Percentiles rank a stretch among this genome's conserved stretches.
Evolutionary conservation across 2,888 invertebrate genomes (phyloP).

Genomic region (Meiosimyza decipiens): DNA sequence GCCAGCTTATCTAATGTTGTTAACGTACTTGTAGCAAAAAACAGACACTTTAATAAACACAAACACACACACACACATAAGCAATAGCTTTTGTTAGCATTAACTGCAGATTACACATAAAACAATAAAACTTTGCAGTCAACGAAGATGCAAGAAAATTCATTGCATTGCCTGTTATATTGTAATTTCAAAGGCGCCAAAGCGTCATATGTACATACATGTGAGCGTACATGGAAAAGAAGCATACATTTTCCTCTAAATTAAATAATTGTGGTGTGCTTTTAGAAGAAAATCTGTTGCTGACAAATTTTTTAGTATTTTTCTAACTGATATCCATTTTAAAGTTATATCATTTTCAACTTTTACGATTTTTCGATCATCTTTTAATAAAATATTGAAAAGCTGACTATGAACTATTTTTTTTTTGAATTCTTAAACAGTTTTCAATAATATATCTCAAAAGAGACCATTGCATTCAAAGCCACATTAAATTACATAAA

Average conservation of each 20-base stretch:
- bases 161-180: conserved; percentile 5
- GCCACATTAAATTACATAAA: too few relatives aligned
- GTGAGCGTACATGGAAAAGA: too few relatives aligned
- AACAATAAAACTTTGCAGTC: not conserved
- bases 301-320: not conserved
- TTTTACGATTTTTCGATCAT: not conserved
- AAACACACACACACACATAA: not conserved
- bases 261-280: too few relatives aligned
- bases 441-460: too few relatives aligned
- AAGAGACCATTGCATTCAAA: too few relatives aligned
- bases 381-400: not conserved
- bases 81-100: not conserved
- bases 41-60: not conserved
- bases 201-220: not conserved
- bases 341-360: too few relatives aligned
- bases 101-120: not conserved
- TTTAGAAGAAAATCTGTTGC: not conserved
- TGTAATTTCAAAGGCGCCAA: conserved; percentile 13
- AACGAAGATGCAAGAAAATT: not conserved
- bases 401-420: too few relatives aligned
- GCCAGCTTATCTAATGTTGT: conserved; percentile 33
- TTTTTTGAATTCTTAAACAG: too few relatives aligned
- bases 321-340: not conserved
- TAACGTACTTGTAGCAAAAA: conserved; percentile 28
- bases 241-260: too few relatives aligned